A percentile compares a stretch with the other conserved stretches of the same genome.
Evolutionary conservation across 2,797 vertebrate genomes (phyloP).

Genomic region (Poliocrania exsul): DNA sequence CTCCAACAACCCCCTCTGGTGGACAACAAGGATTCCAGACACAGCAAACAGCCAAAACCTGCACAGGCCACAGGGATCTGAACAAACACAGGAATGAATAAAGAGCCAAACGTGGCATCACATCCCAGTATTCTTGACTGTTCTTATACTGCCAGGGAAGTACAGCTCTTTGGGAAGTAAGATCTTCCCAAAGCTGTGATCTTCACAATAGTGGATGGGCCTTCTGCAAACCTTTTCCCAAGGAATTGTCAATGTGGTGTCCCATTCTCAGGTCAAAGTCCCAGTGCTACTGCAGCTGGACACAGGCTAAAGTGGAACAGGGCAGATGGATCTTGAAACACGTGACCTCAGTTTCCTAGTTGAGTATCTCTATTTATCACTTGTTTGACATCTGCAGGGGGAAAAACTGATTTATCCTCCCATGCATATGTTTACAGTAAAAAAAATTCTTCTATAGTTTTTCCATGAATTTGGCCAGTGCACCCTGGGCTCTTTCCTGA

Average conservation of each 20-base stretch:
- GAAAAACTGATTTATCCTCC: background rate
- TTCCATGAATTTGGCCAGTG: background rate
- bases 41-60: background rate
- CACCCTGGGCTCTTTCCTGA: background rate
- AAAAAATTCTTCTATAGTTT: background rate
- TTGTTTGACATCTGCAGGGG: background rate
- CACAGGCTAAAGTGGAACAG: background rate
- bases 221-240: background rate
- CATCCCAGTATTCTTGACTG: background rate
- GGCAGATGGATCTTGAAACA: background rate
- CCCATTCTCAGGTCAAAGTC: background rate
- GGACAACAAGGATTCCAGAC: background rate
- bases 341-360: background rate
- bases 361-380: background rate
- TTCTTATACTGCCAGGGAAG: background rate
- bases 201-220: background rate
- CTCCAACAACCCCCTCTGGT: background rate
- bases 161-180: background rate
- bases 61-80: background rate
- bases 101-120: rapidly evolving
- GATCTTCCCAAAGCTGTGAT: background rate
- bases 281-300: background rate
- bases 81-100: background rate
- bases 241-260: background rate
- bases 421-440: background rate